phyloP scores from a whole-genome alignment of 2,113 vertebrate genomes.

The Astatotilapia flaviijosephi region DNA sequence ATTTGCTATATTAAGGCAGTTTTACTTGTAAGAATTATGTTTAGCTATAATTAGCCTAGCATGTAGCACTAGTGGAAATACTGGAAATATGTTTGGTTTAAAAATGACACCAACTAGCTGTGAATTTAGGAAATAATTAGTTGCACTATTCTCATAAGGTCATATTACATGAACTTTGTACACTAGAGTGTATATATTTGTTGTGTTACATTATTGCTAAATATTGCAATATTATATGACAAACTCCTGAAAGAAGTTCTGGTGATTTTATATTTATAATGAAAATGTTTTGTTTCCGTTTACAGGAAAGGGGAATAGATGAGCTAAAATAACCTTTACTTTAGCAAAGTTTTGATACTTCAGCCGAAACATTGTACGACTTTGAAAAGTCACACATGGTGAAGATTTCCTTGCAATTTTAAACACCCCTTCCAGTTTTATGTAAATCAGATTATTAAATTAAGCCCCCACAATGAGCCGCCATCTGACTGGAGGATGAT shows the following conservation, averaged over 20 bases:
- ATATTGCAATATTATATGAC: background rate
- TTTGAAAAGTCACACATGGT: slow-evolving; percentile 1
- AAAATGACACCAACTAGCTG: background rate
- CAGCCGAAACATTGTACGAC: background rate
- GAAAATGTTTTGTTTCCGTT: background rate
- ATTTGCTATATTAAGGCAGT: background rate
- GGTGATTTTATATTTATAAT: background rate
- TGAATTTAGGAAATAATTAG: background rate
- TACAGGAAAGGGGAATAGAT: background rate
- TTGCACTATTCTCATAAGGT: background rate
- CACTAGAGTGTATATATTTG: background rate
- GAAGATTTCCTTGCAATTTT: background rate
- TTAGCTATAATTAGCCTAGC: background rate
- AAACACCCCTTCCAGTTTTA: slow-evolving; percentile 6
- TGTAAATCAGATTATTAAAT: slow-evolving; percentile 34
- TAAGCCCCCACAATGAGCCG: slow-evolving; percentile 4
- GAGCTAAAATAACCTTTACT: background rate
- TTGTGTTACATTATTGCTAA: background rate
- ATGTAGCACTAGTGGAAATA: background rate
- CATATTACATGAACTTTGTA: background rate
- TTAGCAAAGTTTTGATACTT: background rate
- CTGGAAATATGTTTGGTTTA: background rate
- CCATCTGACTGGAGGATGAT: slow-evolving; percentile 10
- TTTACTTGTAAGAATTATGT: background rate
- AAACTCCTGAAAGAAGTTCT: background rate